A percentile compares a stretch with the other conserved stretches of the same genome.
Evolutionary conservation across 2,797 vertebrate genomes (phyloP).

Genomic region (Chloroceryle amazona): DNA sequence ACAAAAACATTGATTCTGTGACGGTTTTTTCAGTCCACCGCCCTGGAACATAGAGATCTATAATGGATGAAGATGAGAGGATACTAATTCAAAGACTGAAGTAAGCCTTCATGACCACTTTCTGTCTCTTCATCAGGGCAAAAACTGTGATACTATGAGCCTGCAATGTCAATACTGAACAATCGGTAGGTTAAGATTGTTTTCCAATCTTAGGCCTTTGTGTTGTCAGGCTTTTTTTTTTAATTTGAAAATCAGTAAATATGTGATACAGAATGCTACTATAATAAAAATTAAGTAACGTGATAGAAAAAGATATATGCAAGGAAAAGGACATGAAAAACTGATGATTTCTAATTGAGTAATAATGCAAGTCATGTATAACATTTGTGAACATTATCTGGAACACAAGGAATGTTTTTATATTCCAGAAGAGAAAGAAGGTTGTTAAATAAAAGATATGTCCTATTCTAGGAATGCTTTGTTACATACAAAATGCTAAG

Average conservation of each 20-base stretch:
- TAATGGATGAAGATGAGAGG: background rate
- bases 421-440: background rate
- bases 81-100: background rate
- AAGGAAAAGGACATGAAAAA: background rate
- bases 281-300: background rate
- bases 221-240: background rate
- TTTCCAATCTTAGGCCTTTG: background rate
- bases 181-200: background rate
- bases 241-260: background rate
- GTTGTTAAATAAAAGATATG: background rate
- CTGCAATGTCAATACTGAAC: background rate
- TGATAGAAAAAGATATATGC: background rate
- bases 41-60: background rate
- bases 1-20: background rate
- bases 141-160: background rate
- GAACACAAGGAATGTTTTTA: background rate
- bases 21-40: background rate
- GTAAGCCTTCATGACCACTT: background rate
- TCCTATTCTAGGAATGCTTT: background rate
- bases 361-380: background rate
- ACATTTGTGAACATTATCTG: background rate
- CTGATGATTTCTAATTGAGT: background rate
- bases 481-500: background rate
- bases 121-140: background rate
- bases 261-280: background rate